Evolutionary conservation across 2,797 vertebrate genomes (phyloP), one percentile per base, ranked within the genome.

Genomic region (Enteromius viviparus): DNA sequence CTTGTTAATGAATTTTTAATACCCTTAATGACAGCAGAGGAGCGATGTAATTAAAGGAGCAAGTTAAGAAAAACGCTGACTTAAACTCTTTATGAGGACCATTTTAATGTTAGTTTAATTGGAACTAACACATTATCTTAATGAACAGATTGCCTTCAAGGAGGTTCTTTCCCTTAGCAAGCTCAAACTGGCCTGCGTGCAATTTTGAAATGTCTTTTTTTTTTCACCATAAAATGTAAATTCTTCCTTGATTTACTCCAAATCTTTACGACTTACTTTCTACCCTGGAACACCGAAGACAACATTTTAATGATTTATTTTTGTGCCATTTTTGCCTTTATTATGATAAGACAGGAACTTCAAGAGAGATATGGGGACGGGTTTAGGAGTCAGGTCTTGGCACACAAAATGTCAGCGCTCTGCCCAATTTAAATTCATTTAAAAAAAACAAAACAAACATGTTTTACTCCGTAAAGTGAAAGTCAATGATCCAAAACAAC

Each of bases 1-100:
- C 96, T 98, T 97, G 97, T 98, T 99, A 99, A 99, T 99, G 97
- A 99, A 99, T 98, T 99, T 99, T 99, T 99, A 99, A 99, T 99
- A 98, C 97, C 97, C 97, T 97, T 99, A 99, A 99, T 99, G 98
- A 98, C 97, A 99, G 97, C 97, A 98, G 98, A 99, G 97, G 98
- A 96, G 96, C 97, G 97, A 98, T 99, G 97, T 99, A 99, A 99
- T 99, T 99, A 99, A 99, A 98, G 96, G 96, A 98, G 98, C 97
- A 99, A 99, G 98, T 98, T 98, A 95, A 95, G 96, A 98, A 98
- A 98, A 98, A 97, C 96, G 98, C 98, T 99, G 98, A 99, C 97
- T 98, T 97, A 96, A 96, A 97, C 97, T 97, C 96, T 99, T 99
- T 98, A 99, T 97, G 97, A 96, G 96, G 95, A 96, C 96, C 94